Percentiles rank a stretch among this genome's conserved stretches.
Evolutionary conservation across 2,888 invertebrate genomes (phyloP).

Genomic region (Lycocerus yunnanus): DNA sequence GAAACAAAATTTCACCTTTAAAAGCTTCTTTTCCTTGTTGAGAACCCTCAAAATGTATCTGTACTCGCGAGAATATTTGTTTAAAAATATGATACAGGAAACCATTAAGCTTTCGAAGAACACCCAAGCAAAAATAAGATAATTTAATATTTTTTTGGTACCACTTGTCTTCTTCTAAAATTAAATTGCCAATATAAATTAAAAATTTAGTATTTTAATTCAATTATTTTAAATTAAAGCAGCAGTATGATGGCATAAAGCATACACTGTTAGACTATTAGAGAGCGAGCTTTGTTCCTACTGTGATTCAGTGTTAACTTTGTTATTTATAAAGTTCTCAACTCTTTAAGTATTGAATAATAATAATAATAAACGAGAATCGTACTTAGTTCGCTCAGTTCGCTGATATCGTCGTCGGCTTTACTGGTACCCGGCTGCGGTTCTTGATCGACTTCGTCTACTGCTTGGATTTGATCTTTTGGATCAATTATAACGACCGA

Average conservation of each 20-base stretch:
- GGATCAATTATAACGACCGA: slow-evolving; percentile 13
- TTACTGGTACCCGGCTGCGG: slow-evolving; percentile 51
- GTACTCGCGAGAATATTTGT: slow-evolving; percentile 90
- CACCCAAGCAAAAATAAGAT: slow-evolving; percentile 66
- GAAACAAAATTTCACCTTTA: slow-evolving; percentile 68
- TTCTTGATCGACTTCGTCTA: slow-evolving; percentile 35
- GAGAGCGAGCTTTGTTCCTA: too few relatives aligned
- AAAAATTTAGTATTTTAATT: background rate
- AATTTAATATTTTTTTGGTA: slow-evolving; percentile 60
- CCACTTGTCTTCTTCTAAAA: slow-evolving; percentile 22
- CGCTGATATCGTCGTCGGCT: slow-evolving; percentile 50
- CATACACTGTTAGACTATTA: too few relatives aligned
- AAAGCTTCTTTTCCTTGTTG: slow-evolving; percentile 82
- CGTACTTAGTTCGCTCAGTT: slow-evolving; percentile 45
- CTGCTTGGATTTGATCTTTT: slow-evolving; percentile 2
- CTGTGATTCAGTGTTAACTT: too few relatives aligned
- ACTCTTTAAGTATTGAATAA: too few relatives aligned
- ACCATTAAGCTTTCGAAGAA: slow-evolving; percentile 80
- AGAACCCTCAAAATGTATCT: slow-evolving; percentile 91
- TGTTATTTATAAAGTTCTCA: too few relatives aligned
- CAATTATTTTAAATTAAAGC: too few relatives aligned
- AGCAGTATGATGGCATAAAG: too few relatives aligned
- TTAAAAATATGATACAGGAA: slow-evolving; percentile 80
- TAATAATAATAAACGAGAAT: background rate
- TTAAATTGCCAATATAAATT: background rate